Evolutionary conservation across 1,140 invertebrate genomes (phyloP).

Genomic region (Augochlora pura): DNA sequence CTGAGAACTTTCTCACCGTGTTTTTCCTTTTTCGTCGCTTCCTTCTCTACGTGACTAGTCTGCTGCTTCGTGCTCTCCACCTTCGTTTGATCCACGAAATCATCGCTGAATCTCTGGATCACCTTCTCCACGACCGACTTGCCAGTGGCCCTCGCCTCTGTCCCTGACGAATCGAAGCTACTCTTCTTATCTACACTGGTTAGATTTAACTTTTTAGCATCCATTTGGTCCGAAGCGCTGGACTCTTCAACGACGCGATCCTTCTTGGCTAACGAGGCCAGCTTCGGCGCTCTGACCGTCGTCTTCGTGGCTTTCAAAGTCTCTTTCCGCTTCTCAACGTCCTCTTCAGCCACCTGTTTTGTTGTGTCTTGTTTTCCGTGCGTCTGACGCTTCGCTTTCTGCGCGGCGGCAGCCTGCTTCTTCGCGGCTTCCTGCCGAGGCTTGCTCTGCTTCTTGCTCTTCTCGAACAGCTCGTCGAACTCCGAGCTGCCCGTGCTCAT

Average conservation of each 20-base stretch:
- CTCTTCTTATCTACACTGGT: constrained; percentile 36
- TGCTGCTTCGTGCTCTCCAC: neutral
- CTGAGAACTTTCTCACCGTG: neutral
- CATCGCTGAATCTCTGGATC: constrained; percentile 47
- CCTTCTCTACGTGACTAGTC: no score
- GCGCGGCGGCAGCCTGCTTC: constrained; percentile 44
- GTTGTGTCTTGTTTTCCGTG: constrained; percentile 56
- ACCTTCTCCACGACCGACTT: neutral
- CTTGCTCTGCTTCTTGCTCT: constrained; percentile 40
- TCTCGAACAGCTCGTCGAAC: constrained; percentile 67
- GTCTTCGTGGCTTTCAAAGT: constrained; percentile 22
- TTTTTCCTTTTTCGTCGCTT: neutral
- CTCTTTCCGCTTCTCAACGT: constrained; percentile 53
- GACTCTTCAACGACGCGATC: constrained; percentile 34
- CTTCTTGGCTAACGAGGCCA: constrained; percentile 17
- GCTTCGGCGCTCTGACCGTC: constrained; percentile 23
- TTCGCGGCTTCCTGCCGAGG: constrained; percentile 59
- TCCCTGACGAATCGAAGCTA: constrained; percentile 19
- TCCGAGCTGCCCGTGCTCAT: constrained; percentile 72
- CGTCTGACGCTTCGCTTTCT: constrained; percentile 56
- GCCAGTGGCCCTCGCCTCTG: neutral
- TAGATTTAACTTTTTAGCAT: neutral
- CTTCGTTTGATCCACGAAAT: constrained; percentile 33
- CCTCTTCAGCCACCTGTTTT: constrained; percentile 42
- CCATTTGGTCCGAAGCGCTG: constrained; percentile 34